These are phyloP conservation scores for Irena cyanogastra DNA, from an alignment of 2,113 vertebrate species.

Conservation along the genomic window DNA sequence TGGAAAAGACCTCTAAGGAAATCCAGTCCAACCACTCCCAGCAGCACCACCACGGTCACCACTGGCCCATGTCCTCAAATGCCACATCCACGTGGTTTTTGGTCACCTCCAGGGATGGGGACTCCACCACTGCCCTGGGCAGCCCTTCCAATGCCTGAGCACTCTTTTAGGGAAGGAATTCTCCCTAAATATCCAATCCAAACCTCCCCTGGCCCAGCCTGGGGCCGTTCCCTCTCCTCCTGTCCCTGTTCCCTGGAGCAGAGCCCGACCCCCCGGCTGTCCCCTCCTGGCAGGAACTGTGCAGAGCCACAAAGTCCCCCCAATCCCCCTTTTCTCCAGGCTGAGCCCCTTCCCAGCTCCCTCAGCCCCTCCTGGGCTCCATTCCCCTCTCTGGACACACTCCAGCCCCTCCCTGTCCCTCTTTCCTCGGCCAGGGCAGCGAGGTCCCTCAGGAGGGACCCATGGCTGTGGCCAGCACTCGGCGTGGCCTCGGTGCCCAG, in stretches of 20 bases:
- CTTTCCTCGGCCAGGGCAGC: rapidly evolving
- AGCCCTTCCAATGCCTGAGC: background rate
- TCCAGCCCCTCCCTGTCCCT: background rate
- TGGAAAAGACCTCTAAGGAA: background rate
- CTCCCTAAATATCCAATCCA: background rate
- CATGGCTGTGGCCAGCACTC: background rate
- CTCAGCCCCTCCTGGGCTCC: background rate
- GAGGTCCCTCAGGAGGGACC: background rate
- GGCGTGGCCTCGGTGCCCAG: rapidly evolving
- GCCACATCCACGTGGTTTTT: rapidly evolving
- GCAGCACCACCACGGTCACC: rapidly evolving
- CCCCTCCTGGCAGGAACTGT: background rate
- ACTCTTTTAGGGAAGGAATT: background rate
- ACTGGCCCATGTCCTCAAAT: rapidly evolving
- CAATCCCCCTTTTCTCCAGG: background rate
- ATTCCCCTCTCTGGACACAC: background rate
- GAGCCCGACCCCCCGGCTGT: rapidly evolving
- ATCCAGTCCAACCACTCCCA: background rate
- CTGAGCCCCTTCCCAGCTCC: background rate
- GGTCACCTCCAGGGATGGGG: background rate
- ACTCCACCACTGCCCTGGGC: background rate
- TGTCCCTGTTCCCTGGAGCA: background rate
- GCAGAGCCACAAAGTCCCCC: background rate
- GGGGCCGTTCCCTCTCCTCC: background rate
- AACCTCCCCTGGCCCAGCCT: rapidly evolving